A percentile compares a stretch with the other conserved stretches of the same genome.
Conservation (phyloP, 2,113 vertebrate species). For the Ageneiosus marmoratus region DNA sequence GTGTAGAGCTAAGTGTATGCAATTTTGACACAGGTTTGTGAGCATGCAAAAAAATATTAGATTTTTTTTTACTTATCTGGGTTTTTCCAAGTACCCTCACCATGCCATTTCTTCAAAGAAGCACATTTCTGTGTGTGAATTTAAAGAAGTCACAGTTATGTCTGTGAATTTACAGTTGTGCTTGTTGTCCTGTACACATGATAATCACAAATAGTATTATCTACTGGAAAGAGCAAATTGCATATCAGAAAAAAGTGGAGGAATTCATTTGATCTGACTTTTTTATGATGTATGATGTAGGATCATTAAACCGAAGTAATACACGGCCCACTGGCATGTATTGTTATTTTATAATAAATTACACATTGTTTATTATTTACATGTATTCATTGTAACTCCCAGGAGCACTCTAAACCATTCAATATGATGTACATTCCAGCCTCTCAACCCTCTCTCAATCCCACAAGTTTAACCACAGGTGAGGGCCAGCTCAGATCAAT, state of each 20-base stretch:
- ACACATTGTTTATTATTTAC: slow-evolving; percentile 40
- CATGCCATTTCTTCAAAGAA: neutral
- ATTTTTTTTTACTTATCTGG: neutral
- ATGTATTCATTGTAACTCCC: slow-evolving; percentile 61
- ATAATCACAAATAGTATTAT: neutral
- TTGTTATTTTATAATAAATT: slow-evolving; percentile 10
- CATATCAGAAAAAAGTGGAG: neutral
- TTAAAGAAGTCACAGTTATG: neutral
- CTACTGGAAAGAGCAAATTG: neutral
- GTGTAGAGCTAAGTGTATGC: neutral
- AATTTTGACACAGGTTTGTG: neutral
- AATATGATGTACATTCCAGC: slow-evolving; percentile 35
- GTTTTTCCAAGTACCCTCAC: neutral
- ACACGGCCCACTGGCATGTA: neutral
- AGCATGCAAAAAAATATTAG: neutral
- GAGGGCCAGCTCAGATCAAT: slow-evolving; percentile 48
- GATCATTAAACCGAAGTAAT: slow-evolving; percentile 12
- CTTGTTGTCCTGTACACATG: neutral
- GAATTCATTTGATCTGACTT: neutral
- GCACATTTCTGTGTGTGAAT: neutral
- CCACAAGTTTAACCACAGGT: slow-evolving; percentile 50
- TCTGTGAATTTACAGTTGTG: neutral
- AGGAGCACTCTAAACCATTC: slow-evolving; percentile 37
- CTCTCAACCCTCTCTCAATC: slow-evolving; percentile 36
- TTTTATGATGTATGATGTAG: neutral